These are phyloP conservation scores for Eilema depressum DNA, from an alignment of 2,888 invertebrate species.

Conservation along the genomic window DNA sequence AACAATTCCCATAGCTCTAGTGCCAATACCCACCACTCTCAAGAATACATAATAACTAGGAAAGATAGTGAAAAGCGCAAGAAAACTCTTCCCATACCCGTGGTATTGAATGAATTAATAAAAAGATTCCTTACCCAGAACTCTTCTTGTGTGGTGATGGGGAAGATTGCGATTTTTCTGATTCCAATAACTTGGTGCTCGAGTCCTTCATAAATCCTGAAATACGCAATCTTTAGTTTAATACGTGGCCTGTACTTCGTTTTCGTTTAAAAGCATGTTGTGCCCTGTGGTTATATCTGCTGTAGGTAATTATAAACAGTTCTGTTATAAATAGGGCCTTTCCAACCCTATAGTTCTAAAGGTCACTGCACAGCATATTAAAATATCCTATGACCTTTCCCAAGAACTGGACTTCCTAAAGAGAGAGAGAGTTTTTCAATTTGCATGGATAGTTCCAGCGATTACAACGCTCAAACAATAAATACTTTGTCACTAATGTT, in stretches of 20 bases:
- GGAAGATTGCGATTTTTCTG: slow-evolving; percentile 79
- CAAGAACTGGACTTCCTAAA: background rate
- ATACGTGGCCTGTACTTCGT: background rate
- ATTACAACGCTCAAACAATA: no score
- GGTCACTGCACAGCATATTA: no score
- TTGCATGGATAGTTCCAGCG: background rate
- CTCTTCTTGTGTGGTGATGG: slow-evolving; percentile 78
- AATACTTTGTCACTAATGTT: no score
- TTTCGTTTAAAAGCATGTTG: background rate
- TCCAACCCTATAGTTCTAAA: no score
- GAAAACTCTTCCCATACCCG: slow-evolving; percentile 8
- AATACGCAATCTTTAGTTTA: slow-evolving; percentile 25
- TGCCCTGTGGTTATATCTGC: background rate
- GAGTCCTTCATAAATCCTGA: slow-evolving; percentile 83
- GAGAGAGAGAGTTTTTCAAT: background rate
- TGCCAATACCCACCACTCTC: background rate
- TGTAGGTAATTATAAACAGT: background rate
- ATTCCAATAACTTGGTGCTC: slow-evolving; percentile 79
- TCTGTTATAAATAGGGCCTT: no score
- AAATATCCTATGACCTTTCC: background rate
- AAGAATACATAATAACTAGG: background rate
- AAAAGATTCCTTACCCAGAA: slow-evolving; percentile 73
- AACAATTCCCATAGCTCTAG: no score
- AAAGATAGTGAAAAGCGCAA: background rate
- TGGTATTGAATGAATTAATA: slow-evolving; percentile 12